A percentile compares a stretch with the other conserved stretches of the same genome.
Evolutionary conservation across 2,888 invertebrate species (phyloP).

Genomic region (Spatulosminthurus flaviceps): DNA sequence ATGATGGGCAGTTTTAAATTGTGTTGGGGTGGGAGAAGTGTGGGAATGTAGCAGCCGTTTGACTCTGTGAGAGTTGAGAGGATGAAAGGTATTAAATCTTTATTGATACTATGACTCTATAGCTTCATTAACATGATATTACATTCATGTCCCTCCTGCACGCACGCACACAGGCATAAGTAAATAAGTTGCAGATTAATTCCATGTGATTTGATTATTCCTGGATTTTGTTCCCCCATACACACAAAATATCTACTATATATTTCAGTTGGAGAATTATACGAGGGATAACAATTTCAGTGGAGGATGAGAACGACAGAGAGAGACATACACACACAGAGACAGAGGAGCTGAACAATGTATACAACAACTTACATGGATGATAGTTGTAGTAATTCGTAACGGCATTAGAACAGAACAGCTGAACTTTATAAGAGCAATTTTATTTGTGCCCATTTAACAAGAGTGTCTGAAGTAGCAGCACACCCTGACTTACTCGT

Average conservation of each 20-base stretch:
- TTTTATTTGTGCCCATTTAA: neutral
- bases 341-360: neutral
- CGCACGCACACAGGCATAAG: conserved; percentile 35
- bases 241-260: too few species aligned
- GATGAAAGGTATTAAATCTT: conserved; percentile 21
- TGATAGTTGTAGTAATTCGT: conserved; percentile 20
- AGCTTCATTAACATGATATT: conserved; percentile 1
- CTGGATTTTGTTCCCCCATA: neutral
- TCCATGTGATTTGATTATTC: conserved; percentile 21
- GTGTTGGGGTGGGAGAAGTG: neutral
- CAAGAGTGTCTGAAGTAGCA: conserved; percentile 18
- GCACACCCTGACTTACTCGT: neutral
- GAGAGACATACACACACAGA: conserved; percentile 24
- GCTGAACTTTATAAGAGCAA: conserved; percentile 17
- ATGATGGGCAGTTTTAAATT: conserved; percentile 9
- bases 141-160: conserved; percentile 23
- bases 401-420: conserved; percentile 14
- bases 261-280: too few species aligned
- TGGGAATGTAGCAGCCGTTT: neutral
- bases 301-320: neutral
- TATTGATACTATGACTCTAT: neutral
- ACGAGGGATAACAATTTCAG: too few species aligned
- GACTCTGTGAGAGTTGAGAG: conserved; percentile 22
- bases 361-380: conserved; percentile 9
- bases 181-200: conserved; percentile 40